phyloP scores from a whole-genome alignment of 2,888 invertebrate species.

The Gari tellinella region DNA sequence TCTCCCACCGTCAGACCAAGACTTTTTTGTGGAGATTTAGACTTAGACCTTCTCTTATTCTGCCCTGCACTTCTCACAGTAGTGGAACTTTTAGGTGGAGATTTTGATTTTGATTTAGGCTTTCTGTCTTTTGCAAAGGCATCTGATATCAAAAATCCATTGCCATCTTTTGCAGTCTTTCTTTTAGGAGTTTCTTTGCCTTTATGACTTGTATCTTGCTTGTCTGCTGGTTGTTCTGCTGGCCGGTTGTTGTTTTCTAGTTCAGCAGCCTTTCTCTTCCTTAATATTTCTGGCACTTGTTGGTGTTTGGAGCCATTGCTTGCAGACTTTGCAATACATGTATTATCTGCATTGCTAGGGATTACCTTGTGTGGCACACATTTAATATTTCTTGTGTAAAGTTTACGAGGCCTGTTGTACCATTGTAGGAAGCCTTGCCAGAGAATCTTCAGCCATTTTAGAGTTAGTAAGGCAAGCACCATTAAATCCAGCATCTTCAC shows the following conservation, averaged over 20 bases:
- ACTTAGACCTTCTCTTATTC: not conserved
- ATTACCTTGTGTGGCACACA: not conserved
- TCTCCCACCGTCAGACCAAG: not conserved
- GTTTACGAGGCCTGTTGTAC: conserved; percentile 29
- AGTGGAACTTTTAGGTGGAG: conserved; percentile 1
- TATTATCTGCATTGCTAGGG: too few species aligned
- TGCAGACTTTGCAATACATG: too few species aligned
- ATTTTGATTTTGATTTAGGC: conserved; percentile 31
- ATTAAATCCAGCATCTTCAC: conserved; percentile 40
- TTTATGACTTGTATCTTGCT: too few species aligned
- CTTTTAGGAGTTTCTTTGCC: not conserved
- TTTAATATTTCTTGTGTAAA: conserved; percentile 24
- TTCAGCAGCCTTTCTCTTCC: conserved; percentile 6
- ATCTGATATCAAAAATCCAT: conserved; percentile 34
- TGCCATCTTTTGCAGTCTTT: not conserved
- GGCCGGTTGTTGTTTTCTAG: not conserved
- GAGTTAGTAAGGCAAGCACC: conserved; percentile 34
- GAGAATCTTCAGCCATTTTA: conserved; percentile 34
- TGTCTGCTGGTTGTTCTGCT: too few species aligned
- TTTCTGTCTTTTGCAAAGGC: not conserved
- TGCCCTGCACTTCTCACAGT: not conserved
- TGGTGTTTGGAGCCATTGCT: not conserved
- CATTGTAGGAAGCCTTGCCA: conserved; percentile 22
- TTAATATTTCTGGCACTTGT: not conserved
- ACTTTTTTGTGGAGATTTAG: conserved; percentile 1